Percentiles rank a stretch among this genome's conserved stretches.
Conservation (phyloP, 2,113 vertebrate genomes). For the Callocephalon fimbriatum region DNA sequence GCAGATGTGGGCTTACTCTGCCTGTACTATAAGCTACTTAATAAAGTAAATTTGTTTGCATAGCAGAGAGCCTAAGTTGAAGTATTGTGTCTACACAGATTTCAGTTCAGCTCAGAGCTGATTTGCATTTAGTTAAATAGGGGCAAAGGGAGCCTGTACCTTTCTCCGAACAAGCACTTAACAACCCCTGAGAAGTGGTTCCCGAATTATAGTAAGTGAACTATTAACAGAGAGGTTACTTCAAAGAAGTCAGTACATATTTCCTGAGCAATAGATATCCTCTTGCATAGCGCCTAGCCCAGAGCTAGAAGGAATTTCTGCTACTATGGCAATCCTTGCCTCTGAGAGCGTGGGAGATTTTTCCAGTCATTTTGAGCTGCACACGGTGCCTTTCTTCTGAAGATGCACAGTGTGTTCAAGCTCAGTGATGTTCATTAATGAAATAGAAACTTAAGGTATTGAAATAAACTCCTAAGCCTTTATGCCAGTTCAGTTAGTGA, state of each 20-base stretch:
- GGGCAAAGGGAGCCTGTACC: not conserved
- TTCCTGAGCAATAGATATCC: not conserved
- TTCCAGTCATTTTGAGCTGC: not conserved
- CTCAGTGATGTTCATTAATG: not conserved
- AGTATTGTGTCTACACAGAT: not conserved
- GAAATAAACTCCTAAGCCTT: not conserved
- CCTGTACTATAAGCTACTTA: not conserved
- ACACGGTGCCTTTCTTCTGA: not conserved
- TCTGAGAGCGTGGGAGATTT: not conserved
- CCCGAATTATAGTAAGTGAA: not conserved
- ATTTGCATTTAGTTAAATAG: not conserved
- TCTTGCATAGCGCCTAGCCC: not conserved
- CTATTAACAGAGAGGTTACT: not conserved
- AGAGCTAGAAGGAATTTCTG: not conserved
- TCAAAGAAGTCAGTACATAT: not conserved
- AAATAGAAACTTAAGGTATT: not conserved
- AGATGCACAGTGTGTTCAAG: fast-evolving
- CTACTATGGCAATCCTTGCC: not conserved
- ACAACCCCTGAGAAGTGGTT: not conserved
- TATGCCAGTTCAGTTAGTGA: not conserved
- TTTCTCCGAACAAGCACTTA: not conserved
- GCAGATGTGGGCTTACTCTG: not conserved
- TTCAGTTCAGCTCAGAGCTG: not conserved
- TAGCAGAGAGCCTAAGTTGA: not conserved
- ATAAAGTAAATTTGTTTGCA: not conserved